Evolutionary conservation across 2,888 invertebrate genomes (phyloP), one percentile per base, ranked within the genome.

Genomic region (Tubulanus polymorphus): DNA sequence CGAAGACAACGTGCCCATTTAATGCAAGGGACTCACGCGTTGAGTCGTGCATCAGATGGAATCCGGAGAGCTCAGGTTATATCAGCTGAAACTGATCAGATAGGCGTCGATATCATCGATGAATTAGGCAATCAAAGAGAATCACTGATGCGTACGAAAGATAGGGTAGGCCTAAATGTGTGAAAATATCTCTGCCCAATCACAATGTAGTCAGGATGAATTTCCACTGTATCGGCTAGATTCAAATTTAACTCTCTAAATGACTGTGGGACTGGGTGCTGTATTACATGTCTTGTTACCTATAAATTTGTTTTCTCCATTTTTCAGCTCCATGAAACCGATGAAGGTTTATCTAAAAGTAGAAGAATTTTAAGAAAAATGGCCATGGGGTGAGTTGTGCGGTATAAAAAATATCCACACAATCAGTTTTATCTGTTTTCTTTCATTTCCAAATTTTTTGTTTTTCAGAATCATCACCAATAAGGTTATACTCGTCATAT

Each of bases 91-190:
- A 90, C 89, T 0, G 91, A 91, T 79, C 84, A 85, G 68, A 84
- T 91, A 62, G 91, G 90, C 5, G 85, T 85, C 1, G 88, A 87
- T 73, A 88, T 90, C 1, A 83, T 91, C 6, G 84, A 85, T 0
- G 91, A 91, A 66, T 79, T 92, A 35, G 86, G 86, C 1, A 84
- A 84, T 57, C 91, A 91, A 77, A 79, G 91, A 54, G 90, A 91
- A 72, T 83, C 88, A 0, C 77, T 92, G 2, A 71, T 87, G 3
- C 79, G 89, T 55, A 81, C 83, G 6, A 76, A 79, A 65, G 83
- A 83, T 51, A 82, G 90, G 57, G 78, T 77, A 60, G 60, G 70
- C 3, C 6, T 61, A 49, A 32, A 8, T 6, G 28, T 49, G 29
- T 8, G 18, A 29, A 10, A 35, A 6, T 6, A 10, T 20, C 5